Evolutionary conservation across 2,888 invertebrate genomes (phyloP).

Genomic region (Heliconius ethilla): DNA sequence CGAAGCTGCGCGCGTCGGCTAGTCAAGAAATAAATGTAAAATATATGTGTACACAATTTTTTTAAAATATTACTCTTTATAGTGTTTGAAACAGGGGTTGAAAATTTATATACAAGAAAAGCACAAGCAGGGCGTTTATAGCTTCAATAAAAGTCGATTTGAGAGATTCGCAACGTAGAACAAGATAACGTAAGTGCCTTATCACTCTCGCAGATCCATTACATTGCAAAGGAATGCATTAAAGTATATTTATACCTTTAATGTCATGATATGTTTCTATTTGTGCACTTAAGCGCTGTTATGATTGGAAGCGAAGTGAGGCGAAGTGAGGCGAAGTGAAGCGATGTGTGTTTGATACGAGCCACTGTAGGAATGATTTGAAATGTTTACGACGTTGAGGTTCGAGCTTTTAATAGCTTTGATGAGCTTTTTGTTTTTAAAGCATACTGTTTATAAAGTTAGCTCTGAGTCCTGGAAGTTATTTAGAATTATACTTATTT

Average conservation of each 20-base stretch:
- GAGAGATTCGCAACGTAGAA: constrained; percentile 20
- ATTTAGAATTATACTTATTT: background rate
- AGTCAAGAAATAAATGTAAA: too few species aligned
- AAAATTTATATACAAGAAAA: background rate
- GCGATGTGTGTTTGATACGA: constrained; percentile 9
- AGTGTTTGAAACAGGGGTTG: background rate
- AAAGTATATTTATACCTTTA: constrained; percentile 21
- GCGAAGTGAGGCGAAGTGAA: constrained; percentile 23
- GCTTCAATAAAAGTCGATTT: constrained; percentile 20
- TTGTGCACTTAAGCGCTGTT: constrained; percentile 49
- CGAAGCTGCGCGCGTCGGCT: too few species aligned
- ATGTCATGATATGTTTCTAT: constrained; percentile 39
- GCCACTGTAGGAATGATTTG: constrained; percentile 6
- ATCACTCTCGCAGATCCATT: constrained; percentile 35
- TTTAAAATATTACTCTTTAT: background rate
- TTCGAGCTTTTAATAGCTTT: constrained; percentile 8
- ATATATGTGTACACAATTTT: background rate
- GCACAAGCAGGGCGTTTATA: background rate
- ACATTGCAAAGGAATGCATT: constrained; percentile 39
- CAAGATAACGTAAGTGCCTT: background rate
- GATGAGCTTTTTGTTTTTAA: background rate
- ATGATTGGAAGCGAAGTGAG: constrained; percentile 48
- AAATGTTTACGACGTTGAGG: background rate
- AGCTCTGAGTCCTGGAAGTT: constrained; percentile 5
- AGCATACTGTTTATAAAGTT: background rate